These are phyloP conservation scores for Shinisaurus crocodilurus DNA, from an alignment of 2,113 vertebrate genomes.

Conservation along the genomic window DNA sequence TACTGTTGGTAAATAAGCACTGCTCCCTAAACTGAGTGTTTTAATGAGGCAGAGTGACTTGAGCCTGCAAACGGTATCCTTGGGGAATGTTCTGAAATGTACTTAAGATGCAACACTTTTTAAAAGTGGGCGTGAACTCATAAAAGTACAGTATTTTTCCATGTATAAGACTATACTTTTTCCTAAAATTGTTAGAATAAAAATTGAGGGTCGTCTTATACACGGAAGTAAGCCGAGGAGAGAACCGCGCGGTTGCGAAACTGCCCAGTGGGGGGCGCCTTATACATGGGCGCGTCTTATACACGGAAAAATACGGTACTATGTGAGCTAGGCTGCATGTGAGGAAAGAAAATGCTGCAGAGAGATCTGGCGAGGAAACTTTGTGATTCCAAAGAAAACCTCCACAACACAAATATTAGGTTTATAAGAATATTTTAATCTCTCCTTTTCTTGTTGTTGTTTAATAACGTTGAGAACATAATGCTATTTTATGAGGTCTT, in stretches of 20 bases:
- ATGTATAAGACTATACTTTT: too few relatives aligned
- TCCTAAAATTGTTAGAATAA: too few relatives aligned
- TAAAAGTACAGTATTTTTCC: too few relatives aligned
- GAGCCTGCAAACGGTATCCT: neutral
- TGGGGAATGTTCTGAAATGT: neutral
- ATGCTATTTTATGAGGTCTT: conserved; percentile 40
- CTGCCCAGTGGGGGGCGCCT: too few relatives aligned
- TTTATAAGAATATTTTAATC: conserved; percentile 58
- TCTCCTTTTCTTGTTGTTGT: conserved; percentile 36
- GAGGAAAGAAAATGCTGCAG: conserved; percentile 9
- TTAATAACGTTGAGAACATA: conserved; percentile 55
- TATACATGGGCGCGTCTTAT: too few relatives aligned
- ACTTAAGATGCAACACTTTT: conserved; percentile 39
- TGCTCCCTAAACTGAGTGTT: conserved; percentile 17
- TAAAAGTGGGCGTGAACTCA: conserved; percentile 27
- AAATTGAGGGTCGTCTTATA: too few relatives aligned
- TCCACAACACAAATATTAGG: conserved; percentile 41
- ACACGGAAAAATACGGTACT: neutral
- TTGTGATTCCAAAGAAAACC: conserved; percentile 26
- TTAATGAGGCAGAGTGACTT: neutral
- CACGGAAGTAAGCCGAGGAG: too few relatives aligned
- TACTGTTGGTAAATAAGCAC: conserved; percentile 28
- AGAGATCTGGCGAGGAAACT: conserved; percentile 9
- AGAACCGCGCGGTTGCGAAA: too few relatives aligned
- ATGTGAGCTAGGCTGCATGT: neutral